These are phyloP conservation scores for Rosalia funebris DNA, from an alignment of 2,888 invertebrate species.

Conservation along the genomic window DNA sequence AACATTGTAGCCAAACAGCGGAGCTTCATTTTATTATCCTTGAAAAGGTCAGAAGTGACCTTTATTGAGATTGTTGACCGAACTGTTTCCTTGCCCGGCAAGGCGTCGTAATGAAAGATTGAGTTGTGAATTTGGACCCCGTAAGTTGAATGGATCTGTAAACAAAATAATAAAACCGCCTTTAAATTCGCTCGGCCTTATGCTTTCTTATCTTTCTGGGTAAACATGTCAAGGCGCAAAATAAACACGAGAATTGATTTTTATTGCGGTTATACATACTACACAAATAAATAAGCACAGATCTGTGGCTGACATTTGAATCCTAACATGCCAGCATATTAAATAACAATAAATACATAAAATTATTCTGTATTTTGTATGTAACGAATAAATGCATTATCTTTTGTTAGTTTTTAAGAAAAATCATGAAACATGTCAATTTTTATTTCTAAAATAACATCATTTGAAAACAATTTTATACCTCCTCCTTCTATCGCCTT, in stretches of 20 bases:
- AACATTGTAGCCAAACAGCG: conserved; percentile 60
- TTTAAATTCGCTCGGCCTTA: conserved; percentile 23
- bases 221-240: conserved; percentile 19
- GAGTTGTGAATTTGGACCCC: conserved; percentile 53
- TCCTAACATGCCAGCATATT: too few relatives aligned
- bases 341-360: too few relatives aligned
- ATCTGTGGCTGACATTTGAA: too few relatives aligned
- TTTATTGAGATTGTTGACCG: conserved; percentile 57
- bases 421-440: too few relatives aligned
- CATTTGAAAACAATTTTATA: too few relatives aligned
- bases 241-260: conserved; percentile 13
- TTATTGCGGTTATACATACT: too few relatives aligned
- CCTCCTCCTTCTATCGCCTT: too few relatives aligned
- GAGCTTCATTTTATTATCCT: conserved; percentile 58
- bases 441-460: too few relatives aligned
- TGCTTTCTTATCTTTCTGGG: conserved; percentile 15
- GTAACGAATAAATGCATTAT: too few relatives aligned
- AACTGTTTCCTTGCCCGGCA: conserved; percentile 57
- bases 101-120: conserved; percentile 54
- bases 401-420: too few relatives aligned
- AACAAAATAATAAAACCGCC: conserved; percentile 31
- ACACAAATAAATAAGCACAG: too few relatives aligned
- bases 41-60: conserved; percentile 58
- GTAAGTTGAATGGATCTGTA: conserved; percentile 35
- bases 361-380: too few relatives aligned